Percentiles rank a stretch among this genome's conserved stretches.
These are phyloP conservation scores for Arenaria interpres DNA, from an alignment of 2,113 vertebrate genomes.

Conservation along the genomic window DNA sequence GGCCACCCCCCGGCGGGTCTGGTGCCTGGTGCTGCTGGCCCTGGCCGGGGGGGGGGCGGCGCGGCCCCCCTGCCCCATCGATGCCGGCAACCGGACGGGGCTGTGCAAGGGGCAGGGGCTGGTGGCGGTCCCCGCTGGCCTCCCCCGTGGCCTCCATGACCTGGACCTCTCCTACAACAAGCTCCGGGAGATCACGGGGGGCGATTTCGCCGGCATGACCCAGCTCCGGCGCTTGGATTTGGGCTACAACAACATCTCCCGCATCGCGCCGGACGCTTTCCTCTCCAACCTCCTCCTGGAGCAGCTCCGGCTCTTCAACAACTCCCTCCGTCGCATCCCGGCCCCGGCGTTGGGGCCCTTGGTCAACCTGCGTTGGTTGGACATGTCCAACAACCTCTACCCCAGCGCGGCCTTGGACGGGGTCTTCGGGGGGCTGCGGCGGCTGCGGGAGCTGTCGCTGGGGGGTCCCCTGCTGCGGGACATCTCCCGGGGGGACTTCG, in stretches of 20 bases:
- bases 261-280: slow-evolving; percentile 73
- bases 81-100: neutral
- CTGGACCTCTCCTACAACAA: slow-evolving; percentile 84
- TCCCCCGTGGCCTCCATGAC: slow-evolving; percentile 66
- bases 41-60: neutral
- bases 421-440: slow-evolving; percentile 64
- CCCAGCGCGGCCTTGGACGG: slow-evolving; percentile 36
- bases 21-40: neutral
- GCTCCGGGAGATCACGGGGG: slow-evolving; percentile 46
- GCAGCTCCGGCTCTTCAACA: slow-evolving; percentile 82
- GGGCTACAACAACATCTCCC: slow-evolving; percentile 79
- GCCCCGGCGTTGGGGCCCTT: slow-evolving; percentile 67
- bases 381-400: slow-evolving; percentile 85
- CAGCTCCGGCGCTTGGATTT: slow-evolving; percentile 69
- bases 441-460: slow-evolving; percentile 74
- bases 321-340: slow-evolving; percentile 78
- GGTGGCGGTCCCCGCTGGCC: slow-evolving; percentile 56
- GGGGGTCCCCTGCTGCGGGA: slow-evolving; percentile 75
- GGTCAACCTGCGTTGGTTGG: slow-evolving; percentile 61
- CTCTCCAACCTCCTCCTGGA: slow-evolving; percentile 70
- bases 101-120: slow-evolving; percentile 75
- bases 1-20: rapidly evolving
- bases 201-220: slow-evolving; percentile 64
- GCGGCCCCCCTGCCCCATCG: neutral
- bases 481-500: slow-evolving; percentile 72